Base-by-base conservation (phyloP, 1,140 invertebrate genomes). In the Heliothis subflexa region DNA sequence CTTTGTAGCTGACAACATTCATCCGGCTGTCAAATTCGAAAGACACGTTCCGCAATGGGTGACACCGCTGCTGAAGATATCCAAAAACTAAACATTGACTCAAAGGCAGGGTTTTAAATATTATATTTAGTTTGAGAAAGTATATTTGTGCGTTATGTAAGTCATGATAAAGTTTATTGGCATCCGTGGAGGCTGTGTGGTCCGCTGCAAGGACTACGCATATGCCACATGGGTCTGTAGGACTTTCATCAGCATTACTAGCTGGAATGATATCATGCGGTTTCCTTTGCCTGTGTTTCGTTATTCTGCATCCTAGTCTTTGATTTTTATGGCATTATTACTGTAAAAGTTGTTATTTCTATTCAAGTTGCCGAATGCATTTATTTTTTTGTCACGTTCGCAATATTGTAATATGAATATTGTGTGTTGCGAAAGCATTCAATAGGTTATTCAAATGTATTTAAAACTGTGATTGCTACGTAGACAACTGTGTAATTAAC, bases 51-150 rank as follows among this genome's bases (percentile, higher is more conserved):
- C 49, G 86, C 80, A 78, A 96, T 96, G 95, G 94, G 91, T 85
- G 95, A 95, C 86, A 91, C 92, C 85, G 95, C 94, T 86, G 93
- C 92, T 72, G 94, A 95, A 89, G 92, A 94, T 82, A 85, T 96
- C 82, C 89, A 96, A 92, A 96, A 96, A 79, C 87, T 96, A 81
- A 95, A 95, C 89, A 92, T 96, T 72, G 95, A 95, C 85, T 96
- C 96, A 95, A 96, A 96, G 96, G 96, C 96, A 97, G 95, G 96
- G 95, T 93, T 93, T 93, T 95, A 88, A 52, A 95, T 85, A 78
- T 84, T 88, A 86, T 93, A 88, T 87, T 91, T 93, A 85, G 82
- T 86, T 80, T 88, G 84, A 87, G 86, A 83, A 82, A 82, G 80
- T 82, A 82, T 80, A 81, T 83, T 47, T 82, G 54, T 76, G 47